Conservation (phyloP, 2,113 vertebrate genomes). For the Tyto alba region DNA sequence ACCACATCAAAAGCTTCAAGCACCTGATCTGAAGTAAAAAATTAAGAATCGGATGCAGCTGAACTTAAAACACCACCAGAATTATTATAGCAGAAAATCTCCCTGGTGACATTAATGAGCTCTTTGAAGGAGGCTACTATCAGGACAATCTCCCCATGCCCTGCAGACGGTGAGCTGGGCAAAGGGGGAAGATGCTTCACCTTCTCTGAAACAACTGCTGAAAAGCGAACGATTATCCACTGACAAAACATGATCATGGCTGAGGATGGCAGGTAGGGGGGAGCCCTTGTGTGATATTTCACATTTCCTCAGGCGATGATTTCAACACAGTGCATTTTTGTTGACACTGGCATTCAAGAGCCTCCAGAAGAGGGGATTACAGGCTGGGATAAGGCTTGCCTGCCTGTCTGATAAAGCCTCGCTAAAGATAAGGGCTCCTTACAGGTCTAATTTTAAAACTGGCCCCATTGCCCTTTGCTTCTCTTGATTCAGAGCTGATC, state of each 20-base stretch:
- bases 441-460: constrained; percentile 51
- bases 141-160: background rate
- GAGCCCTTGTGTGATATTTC: background rate
- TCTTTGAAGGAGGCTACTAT: background rate
- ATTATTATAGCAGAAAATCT: background rate
- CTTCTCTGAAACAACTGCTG: background rate
- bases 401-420: background rate
- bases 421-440: constrained; percentile 31
- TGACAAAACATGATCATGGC: accelerated
- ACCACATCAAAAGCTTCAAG: constrained; percentile 22
- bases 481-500: background rate
- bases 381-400: background rate
- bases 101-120: background rate
- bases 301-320: background rate
- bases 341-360: background rate
- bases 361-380: constrained; percentile 42
- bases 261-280: accelerated
- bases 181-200: background rate
- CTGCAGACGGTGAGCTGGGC: background rate
- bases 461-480: background rate
- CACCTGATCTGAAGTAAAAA: constrained; percentile 10
- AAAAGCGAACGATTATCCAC: background rate
- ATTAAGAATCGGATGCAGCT: background rate
- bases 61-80: background rate
- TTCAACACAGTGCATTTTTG: background rate